Base-by-base conservation (phyloP, 2,113 vertebrate species). In the Martes martes region DNA sequence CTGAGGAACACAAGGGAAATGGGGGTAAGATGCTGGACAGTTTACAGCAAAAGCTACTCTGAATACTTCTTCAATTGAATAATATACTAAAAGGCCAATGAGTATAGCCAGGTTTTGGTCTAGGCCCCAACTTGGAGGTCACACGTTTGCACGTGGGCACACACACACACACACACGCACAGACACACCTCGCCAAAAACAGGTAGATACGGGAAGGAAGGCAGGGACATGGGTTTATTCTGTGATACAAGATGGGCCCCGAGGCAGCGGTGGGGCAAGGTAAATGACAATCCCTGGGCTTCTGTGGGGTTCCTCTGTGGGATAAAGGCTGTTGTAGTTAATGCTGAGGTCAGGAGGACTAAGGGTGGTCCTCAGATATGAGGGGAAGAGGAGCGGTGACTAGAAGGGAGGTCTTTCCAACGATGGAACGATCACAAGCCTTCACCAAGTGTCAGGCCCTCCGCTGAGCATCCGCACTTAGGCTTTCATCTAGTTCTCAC, bases 91-190 rank as follows among this genome's bases (percentile, higher is more conserved):
- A 85, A 93, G 50, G 45, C 59, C 28, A 23, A 36, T 4, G 52
- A 85, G 47, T 16, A 24, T 10, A 26, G 39, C 21, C 13, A 2
- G 9, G 4, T 52, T 80, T 59, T 42, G 89, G 47, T 50, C 85
- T 80, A 31, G 79, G 18, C 21, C 33, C 52, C 59, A 67, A 18
- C 61, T 39, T 47, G 33, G 39, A 33, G 39, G 31, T 85, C 63
- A 83, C 55, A 61, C 18, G n/a, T 18, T 16, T 31, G 4, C 3
- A 33, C 7, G 36, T 10, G 24, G 16, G 31, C 39, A 19, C 1
- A 0, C 13, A 1, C 24, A 11, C 36, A 0, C 52, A 6, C 50
- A 5, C 52, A n/a, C 21, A 36, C 16, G 1, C 50, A 5, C 52
- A n/a, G 15, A 36, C 5, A 36, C 50, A 24, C 31, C 4, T 39